Base-by-base conservation (phyloP, 2,113 vertebrate species). In the Suncus etruscus region DNA sequence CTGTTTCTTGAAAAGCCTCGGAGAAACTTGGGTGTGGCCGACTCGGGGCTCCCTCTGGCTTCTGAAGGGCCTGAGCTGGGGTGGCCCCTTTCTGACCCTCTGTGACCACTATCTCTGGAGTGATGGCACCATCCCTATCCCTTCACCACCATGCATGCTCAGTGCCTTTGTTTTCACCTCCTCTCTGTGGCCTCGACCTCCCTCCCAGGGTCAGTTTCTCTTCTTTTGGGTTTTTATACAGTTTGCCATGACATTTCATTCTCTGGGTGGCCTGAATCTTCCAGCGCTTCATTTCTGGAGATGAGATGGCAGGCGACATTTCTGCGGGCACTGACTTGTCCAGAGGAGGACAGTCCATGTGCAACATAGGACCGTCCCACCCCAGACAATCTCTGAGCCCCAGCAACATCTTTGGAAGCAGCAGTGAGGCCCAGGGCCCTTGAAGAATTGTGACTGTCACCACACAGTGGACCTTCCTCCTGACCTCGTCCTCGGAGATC, bases 221-320 rank as follows among this genome's bases (percentile, higher is more conserved):
- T 94, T 18, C 94, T 96, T 97, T 92, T 95, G 93, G 91, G 87
- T 97, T 95, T 96, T 96, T 90, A 96, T 45, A 0, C 93, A 32
- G 83, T 93, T 95, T 96, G 96, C 98, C 97, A 97, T 95, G 97
- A 98, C 98, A 98, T 98, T 98, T 98, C 98, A 98, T 96, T 39
- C 51, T 54, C 95, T 77, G 95, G 97, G 94, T 93, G 90, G 95
- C 97, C 94, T 97, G 90, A 96, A 95, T 91, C 97, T 88, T 79
- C 96, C 97, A 94, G 91, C 96, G 96, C 95, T 95, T 95, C 89
- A 14, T 92, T 78, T 91, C 94, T 93, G 96, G 91, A 96, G 94
- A 85, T 85, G 65, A 65, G 92, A 93, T 93, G 92, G 91, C 96
- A 96, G 93, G 66, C 69, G 91, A 82, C 95, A 81, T 81, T 91